Conservation (phyloP, 2,113 vertebrate species). For the Misgurnus mizolepis region DNA sequence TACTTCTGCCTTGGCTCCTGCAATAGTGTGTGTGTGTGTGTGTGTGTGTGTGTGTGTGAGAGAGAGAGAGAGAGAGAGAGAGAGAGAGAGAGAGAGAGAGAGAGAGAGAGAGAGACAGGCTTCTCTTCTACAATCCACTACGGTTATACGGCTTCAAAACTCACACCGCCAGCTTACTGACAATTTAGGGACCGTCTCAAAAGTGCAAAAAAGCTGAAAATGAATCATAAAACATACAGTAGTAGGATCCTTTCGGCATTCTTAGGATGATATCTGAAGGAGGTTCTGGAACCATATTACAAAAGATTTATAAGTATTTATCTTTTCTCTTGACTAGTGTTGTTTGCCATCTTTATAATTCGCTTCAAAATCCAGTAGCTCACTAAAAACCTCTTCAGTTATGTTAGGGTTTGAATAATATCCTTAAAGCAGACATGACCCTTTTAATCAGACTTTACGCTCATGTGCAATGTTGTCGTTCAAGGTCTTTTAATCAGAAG, state of each 20-base stretch:
- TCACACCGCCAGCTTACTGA: conserved; percentile 45
- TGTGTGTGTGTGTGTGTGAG: background rate
- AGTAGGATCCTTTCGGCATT: conserved; percentile 4
- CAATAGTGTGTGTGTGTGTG: background rate
- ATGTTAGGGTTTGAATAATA: conserved; percentile 8
- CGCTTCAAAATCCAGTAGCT: conserved; percentile 7
- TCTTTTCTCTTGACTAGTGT: background rate
- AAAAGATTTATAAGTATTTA: conserved; percentile 1
- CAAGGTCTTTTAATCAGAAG: background rate
- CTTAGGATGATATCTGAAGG: conserved; percentile 12
- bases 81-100: background rate
- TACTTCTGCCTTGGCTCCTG: conserved; percentile 22
- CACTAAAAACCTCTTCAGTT: background rate
- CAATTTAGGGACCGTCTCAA: conserved; percentile 58
- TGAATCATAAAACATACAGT: background rate
- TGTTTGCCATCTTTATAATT: background rate
- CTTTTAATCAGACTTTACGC: conserved; percentile 15
- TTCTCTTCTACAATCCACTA: conserved; percentile 39
- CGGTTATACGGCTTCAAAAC: conserved; percentile 59
- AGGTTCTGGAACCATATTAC: background rate
- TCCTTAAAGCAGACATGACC: conserved; percentile 3
- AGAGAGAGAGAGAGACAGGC: conserved; percentile 9
- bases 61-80: background rate
- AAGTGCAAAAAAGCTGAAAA: conserved; percentile 43
- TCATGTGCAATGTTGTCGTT: background rate